Conservation (phyloP, 2,888 invertebrate genomes). For the Seira sanloemensis region DNA sequence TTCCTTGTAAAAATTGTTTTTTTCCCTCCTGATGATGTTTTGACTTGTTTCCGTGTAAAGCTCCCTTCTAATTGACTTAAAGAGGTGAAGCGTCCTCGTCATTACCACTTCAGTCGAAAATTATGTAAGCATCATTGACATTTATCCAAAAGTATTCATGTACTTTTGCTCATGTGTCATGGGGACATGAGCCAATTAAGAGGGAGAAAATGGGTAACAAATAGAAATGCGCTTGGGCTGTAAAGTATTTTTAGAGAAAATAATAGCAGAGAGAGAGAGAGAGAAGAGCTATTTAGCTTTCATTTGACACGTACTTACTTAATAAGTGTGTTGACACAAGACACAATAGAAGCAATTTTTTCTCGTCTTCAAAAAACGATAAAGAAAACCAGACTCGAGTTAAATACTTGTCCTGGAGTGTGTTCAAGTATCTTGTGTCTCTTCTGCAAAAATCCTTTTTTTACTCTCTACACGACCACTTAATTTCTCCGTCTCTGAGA, state of each 20-base stretch:
- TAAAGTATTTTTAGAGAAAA: neutral
- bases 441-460: no score
- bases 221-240: neutral
- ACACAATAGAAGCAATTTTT: no score
- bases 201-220: neutral
- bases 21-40: no score
- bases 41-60: no score
- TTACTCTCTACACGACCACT: constrained; percentile 3
- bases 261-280: no score
- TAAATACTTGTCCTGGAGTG: no score
- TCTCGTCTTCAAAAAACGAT: neutral
- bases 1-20: neutral
- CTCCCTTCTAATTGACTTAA: neutral
- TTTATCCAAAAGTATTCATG: no score
- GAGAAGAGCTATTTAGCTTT: neutral
- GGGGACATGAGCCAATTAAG: neutral
- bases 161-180: neutral
- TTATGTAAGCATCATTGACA: no score
- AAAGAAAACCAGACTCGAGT: neutral
- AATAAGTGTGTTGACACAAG: neutral
- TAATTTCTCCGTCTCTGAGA: no score
- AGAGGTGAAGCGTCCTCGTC: neutral
- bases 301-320: neutral
- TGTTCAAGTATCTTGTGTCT: no score
- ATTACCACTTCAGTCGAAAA: no score